These are phyloP conservation scores for Dasyornis broadbenti DNA, from an alignment of 2,113 vertebrate species.

Conservation along the genomic window DNA sequence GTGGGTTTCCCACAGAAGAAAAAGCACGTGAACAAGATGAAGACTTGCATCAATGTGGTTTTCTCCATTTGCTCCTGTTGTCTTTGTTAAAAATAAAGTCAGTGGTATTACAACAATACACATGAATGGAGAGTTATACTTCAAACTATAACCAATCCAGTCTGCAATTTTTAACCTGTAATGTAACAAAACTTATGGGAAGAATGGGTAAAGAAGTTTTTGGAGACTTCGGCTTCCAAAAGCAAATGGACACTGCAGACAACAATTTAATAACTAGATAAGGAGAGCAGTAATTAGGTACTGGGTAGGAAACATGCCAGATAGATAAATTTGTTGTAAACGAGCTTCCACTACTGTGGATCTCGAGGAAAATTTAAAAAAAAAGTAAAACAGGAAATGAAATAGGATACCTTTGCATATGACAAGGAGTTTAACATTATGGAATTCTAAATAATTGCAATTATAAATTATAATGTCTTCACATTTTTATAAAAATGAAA, in stretches of 20 bases:
- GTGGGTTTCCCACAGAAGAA: background rate
- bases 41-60: background rate
- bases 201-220: background rate
- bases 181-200: background rate
- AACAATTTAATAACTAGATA: background rate
- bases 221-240: background rate
- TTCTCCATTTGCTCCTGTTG: background rate
- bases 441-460: background rate
- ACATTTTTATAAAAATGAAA: background rate
- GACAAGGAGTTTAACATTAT: background rate
- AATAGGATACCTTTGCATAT: background rate
- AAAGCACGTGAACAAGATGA: background rate
- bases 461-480: background rate
- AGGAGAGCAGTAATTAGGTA: background rate
- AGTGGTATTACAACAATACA: background rate
- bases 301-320: background rate
- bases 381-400: background rate
- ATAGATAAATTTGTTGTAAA: background rate
- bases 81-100: background rate
- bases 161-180: background rate
- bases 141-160: background rate
- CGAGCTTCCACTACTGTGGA: background rate
- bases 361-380: background rate
- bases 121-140: background rate
- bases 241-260: background rate